phyloP scores from a whole-genome alignment of 2,888 invertebrate species.

The Diaprepes abbreviatus region DNA sequence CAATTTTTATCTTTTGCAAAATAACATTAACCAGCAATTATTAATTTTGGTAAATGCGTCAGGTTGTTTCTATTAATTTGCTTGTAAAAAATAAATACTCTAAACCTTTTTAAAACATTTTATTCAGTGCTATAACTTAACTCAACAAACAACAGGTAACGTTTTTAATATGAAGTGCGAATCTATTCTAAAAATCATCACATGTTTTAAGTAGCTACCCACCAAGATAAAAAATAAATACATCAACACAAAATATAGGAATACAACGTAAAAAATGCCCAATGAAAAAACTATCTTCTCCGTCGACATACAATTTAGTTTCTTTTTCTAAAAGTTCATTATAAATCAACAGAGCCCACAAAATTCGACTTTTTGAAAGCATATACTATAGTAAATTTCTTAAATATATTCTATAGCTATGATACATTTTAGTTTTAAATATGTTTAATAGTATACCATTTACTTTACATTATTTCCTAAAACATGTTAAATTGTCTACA shows the following conservation, averaged over 20 bases:
- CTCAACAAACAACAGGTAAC: not conserved
- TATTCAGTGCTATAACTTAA: constrained; percentile 5
- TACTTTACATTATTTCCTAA: not conserved
- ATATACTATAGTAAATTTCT: not conserved
- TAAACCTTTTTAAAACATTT: constrained; percentile 6
- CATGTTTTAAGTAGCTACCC: constrained; percentile 16
- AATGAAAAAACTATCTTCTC: not conserved
- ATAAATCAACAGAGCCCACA: too few species aligned
- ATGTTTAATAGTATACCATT: not conserved
- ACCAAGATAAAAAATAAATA: not conserved
- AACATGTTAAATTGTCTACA: not conserved
- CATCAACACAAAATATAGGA: not conserved
- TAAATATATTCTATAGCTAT: constrained; percentile 6
- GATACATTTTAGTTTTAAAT: constrained; percentile 18
- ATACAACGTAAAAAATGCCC: not conserved
- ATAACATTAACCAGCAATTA: too few species aligned
- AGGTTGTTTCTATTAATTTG: too few species aligned
- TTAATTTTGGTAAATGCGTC: too few species aligned
- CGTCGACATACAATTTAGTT: not conserved
- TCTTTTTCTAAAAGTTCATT: too few species aligned
- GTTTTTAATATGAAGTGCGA: constrained; percentile 7
- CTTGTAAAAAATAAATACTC: not conserved
- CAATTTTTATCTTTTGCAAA: too few species aligned
- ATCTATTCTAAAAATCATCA: constrained; percentile 20
- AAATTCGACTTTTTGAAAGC: not conserved